Evolutionary conservation across 2,888 invertebrate species (phyloP).

Genomic region (Teinopalpus imperialis): DNA sequence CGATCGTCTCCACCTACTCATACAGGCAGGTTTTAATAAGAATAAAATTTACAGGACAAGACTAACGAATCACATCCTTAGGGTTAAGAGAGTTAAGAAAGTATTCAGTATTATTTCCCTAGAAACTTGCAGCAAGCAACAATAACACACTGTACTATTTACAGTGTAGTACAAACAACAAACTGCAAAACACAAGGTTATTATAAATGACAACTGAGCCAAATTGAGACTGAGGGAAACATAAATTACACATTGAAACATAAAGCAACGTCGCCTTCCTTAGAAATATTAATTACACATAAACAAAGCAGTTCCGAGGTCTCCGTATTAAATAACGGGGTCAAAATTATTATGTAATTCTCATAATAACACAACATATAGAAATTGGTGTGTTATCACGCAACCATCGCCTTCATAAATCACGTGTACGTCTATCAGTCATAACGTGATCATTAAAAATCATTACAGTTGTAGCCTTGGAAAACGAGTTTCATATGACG

Average conservation of each 20-base stretch:
- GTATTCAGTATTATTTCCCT: too few species aligned
- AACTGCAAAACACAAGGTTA: slow-evolving; percentile 6
- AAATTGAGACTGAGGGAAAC: slow-evolving; percentile 24
- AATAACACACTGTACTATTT: too few species aligned
- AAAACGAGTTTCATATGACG: slow-evolving; percentile 24
- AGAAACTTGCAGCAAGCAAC: too few species aligned
- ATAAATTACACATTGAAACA: slow-evolving; percentile 28
- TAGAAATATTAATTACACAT: slow-evolving; percentile 39
- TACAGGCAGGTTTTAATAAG: too few species aligned
- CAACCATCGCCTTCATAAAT: slow-evolving; percentile 63
- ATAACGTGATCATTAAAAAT: slow-evolving; percentile 75
- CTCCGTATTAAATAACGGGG: slow-evolving; percentile 32
- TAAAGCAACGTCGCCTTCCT: slow-evolving; percentile 28
- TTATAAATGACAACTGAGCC: slow-evolving; percentile 20
- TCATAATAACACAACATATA: slow-evolving; percentile 14
- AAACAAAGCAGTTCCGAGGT: slow-evolving; percentile 36
- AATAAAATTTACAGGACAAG: too few species aligned
- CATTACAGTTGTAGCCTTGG: slow-evolving; percentile 50
- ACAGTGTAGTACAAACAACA: slow-evolving; percentile 21
- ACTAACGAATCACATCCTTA: too few species aligned
- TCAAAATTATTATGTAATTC: slow-evolving; percentile 32
- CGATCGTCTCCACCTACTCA: too few species aligned
- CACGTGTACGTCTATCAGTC: slow-evolving; percentile 62
- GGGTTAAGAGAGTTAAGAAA: too few species aligned
- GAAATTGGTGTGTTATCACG: slow-evolving; percentile 53